A percentile compares a stretch with the other conserved stretches of the same genome.
Conservation (phyloP, 2,888 invertebrate species). For the Zaprionus obscuricornis region DNA sequence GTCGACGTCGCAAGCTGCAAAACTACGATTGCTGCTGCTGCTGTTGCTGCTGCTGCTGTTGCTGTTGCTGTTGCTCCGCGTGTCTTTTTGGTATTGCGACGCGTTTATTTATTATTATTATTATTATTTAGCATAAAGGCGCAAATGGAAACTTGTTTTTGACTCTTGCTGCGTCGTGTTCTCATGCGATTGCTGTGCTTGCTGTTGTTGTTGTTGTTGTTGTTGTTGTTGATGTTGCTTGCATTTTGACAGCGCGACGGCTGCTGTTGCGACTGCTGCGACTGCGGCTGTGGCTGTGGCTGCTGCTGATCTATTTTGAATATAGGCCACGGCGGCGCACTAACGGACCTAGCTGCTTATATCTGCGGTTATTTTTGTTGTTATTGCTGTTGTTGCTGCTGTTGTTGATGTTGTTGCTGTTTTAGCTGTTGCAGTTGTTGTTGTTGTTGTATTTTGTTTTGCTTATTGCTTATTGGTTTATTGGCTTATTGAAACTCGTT, state of each 20-base stretch:
- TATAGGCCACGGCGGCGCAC: constrained; percentile 73
- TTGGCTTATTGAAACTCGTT: constrained; percentile 64
- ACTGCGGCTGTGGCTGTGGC: constrained; percentile 25
- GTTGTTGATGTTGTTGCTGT: constrained; percentile 26
- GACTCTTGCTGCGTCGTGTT: constrained; percentile 51
- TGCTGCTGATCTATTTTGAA: constrained; percentile 76
- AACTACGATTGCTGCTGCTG: constrained; percentile 25
- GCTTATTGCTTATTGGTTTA: constrained; percentile 59
- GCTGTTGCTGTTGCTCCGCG: constrained; percentile 19
- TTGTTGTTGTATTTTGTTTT: constrained; percentile 51
- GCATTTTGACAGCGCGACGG: no score
- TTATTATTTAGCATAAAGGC: constrained; percentile 75
- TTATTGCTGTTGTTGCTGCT: constrained; percentile 30
- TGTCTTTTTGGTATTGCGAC: constrained; percentile 50
- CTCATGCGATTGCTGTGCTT: constrained; percentile 47
- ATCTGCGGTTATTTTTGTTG: constrained; percentile 23
- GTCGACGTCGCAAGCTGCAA: constrained; percentile 28
- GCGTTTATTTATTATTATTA: constrained; percentile 65
- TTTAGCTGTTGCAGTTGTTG: constrained; percentile 32
- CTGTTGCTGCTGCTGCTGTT: constrained; percentile 11
- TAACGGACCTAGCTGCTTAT: constrained; percentile 68
- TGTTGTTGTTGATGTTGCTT: constrained; percentile 26
- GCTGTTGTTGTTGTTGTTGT: constrained; percentile 24
- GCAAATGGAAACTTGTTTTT: constrained; percentile 69
- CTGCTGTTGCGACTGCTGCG: not conserved